Conservation (phyloP, 2,113 vertebrate genomes). For the Hoplias malabaricus region DNA sequence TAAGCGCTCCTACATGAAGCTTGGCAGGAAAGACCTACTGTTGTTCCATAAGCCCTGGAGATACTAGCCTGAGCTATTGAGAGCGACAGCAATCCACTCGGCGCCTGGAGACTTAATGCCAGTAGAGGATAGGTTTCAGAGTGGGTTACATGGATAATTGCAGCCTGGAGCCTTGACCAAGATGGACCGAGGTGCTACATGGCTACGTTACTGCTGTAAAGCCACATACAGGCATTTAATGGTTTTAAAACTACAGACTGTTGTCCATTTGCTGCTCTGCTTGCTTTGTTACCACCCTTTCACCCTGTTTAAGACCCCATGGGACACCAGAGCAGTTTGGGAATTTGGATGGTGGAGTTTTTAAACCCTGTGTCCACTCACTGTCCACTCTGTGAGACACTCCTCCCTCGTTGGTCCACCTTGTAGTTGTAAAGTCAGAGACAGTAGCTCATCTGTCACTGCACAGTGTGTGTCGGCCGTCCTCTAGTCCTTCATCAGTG, state of each 20-base stretch:
- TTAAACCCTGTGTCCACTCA: too few species aligned
- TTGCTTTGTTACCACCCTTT: background rate
- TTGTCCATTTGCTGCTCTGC: too few species aligned
- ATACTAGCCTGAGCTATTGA: constrained; percentile 49
- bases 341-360: too few species aligned
- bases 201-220: background rate
- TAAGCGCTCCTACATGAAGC: constrained; percentile 28
- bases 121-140: constrained; percentile 10
- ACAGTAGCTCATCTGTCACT: too few species aligned
- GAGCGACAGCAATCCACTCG: constrained; percentile 23
- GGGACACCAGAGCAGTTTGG: too few species aligned
- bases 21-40: constrained; percentile 31
- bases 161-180: constrained; percentile 6
- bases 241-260: too few species aligned
- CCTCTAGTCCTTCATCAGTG: too few species aligned
- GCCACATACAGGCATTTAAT: background rate
- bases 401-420: too few species aligned
- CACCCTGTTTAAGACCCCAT: too few species aligned
- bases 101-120: constrained; percentile 35
- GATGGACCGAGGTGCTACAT: background rate
- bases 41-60: constrained; percentile 29
- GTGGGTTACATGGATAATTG: background rate
- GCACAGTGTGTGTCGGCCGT: too few species aligned
- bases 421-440: too few species aligned
- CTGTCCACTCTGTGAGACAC: too few species aligned